Base-by-base conservation (phyloP, 2,888 invertebrate species). In the Drosophila mulleri region DNA sequence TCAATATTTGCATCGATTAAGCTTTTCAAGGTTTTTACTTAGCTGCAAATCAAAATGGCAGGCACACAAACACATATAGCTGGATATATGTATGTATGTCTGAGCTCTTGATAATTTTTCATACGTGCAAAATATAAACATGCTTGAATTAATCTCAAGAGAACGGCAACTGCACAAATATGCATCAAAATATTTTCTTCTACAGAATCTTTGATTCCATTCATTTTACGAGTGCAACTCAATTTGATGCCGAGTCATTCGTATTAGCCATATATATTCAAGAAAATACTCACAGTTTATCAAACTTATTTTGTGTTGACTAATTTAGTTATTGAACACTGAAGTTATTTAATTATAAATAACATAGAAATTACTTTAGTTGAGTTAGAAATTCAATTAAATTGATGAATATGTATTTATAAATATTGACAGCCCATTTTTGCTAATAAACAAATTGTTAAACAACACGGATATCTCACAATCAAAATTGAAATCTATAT, bases 1-100 rank as follows among this genome's bases (percentile, higher is more conserved):
- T 89, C 84, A 89, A 87, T 88, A 82, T 84, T 84, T 84, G 83
- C 86, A 83, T 83, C 83, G 83, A 83, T 83, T 86, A 88, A 71
- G 80, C 76, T 78, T 86, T 71, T 77, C 68, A 82, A 73, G 67
- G 56, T 71, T 71, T 77, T 77, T 63, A 77, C 73, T 75, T 75
- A 48, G 67, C 59, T 79, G 57, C 79, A 77, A 78, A 67, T 70
- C 67, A 61, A 54, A 60, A 47, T 65, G 47, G 12, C 52, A 69
- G 42, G 53, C 26, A 42, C 45, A 50, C 11, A 62, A 1, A 42
- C 20, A 11, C 9, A 44, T 18, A 53, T 26, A 47, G 32, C 8
- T n/a, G 18, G 5, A 14, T 14, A 14, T 32, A n/a, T 29, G 48
- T 39, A 41, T 60, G n/a, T 41, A 42, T 62, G 20, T 23, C 1